phyloP scores from a whole-genome alignment of 92 coral and sea anemone species.

The Siderastrea siderea region DNA sequence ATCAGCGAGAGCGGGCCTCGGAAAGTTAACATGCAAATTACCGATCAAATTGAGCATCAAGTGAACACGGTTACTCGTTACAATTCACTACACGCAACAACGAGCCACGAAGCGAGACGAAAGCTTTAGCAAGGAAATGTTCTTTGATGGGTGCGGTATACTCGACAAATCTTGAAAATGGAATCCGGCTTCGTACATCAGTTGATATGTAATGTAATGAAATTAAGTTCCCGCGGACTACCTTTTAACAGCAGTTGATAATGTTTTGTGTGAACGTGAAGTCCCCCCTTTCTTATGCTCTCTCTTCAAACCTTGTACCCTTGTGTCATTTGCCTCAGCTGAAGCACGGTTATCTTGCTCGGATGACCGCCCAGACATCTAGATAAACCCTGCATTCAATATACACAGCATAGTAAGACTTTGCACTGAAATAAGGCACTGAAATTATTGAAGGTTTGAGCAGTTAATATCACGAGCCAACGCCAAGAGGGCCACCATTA shows the following conservation, averaged over 20 bases:
- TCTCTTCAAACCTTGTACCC: slow-evolving; percentile 48
- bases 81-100: slow-evolving; percentile 10
- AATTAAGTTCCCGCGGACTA: slow-evolving; percentile 23
- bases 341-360: slow-evolving; percentile 27
- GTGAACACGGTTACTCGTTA: slow-evolving; percentile 30
- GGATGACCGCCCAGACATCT: slow-evolving; percentile 50
- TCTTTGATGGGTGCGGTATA: not conserved
- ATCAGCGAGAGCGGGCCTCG: slow-evolving; percentile 37
- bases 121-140: not conserved
- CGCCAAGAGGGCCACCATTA: slow-evolving; percentile 9
- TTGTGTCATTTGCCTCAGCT: slow-evolving; percentile 10
- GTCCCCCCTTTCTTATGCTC: slow-evolving; percentile 52
- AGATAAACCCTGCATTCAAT: slow-evolving; percentile 25
- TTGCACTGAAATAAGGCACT: slow-evolving; percentile 9
- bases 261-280: slow-evolving; percentile 54
- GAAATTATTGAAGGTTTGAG: slow-evolving; percentile 28
- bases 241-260: slow-evolving; percentile 81
- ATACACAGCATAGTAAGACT: not conserved
- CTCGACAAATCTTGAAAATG: not conserved
- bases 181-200: not conserved
- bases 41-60: slow-evolving; percentile 28
- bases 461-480: slow-evolving; percentile 8
- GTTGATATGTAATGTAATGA: not conserved
- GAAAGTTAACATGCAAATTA: slow-evolving; percentile 87
- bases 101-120: not conserved